Evolutionary conservation across 2,113 vertebrate species (phyloP), one percentile per base, ranked within the genome.

Genomic region (Sorex araneus): DNA sequence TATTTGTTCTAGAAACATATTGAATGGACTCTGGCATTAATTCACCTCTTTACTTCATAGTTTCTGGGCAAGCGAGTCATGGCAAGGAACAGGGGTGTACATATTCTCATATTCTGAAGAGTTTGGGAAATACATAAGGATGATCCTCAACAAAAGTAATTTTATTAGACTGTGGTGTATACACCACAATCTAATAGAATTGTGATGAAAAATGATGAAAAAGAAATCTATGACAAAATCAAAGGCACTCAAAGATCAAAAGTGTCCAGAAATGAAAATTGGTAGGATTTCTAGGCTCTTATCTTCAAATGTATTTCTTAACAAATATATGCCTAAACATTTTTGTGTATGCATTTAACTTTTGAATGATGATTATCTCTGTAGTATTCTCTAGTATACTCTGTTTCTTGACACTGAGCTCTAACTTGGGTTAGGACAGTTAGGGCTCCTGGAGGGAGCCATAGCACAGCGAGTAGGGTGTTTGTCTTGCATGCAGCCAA

Each of bases 241-340:
- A n/a, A 78, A 70, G 30, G 77, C 60, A 73, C 5, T 81, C 25
- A 50, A 64, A 71, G 1, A 47, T 45, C 13, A 30, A 34, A 86
- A 36, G 8, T 81, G 3, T 27, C 23, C 25, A 57, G 12, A 92
- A 81, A 74, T 76, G 69, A 86, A 91, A 28, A 13, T 13, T 45
- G 45, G 80, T 50, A 81, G n/a, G 57, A 87, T 90, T 76, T 81
- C 73, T 28, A n/a, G 6, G 3, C 19, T 84, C 18, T 83, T 50
- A 25, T 36, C 10, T 67, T 3, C 27, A 91, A 87, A 66, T 0
- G 5, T 7, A 45, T 3, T 66, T 3, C 45, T 89, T 77, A 32
- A 57, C 30, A 80, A 45, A 77, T 2, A 9, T 75, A 23, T 63
- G 54, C 18, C 60, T 76, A 70, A 93, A 69, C 21, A 75, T 27